These are phyloP conservation scores for Catamblyrhynchus diadema DNA, from an alignment of 2,797 vertebrate genomes.

Conservation along the genomic window DNA sequence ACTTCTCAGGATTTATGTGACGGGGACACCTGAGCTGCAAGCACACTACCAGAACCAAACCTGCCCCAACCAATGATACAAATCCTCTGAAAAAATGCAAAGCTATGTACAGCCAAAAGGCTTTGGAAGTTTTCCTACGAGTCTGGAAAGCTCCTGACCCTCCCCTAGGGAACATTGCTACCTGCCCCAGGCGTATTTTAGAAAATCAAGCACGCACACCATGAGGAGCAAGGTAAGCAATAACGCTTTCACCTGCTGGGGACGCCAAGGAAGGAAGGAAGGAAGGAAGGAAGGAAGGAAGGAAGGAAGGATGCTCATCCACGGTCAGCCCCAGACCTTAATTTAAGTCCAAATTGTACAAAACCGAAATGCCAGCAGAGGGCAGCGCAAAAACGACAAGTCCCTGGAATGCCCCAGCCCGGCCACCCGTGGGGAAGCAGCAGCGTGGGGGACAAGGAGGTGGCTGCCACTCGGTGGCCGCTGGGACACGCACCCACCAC, in stretches of 20 bases:
- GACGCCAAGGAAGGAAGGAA: fast-evolving
- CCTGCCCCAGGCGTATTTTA: fast-evolving
- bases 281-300: fast-evolving
- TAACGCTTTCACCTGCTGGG: too few species aligned
- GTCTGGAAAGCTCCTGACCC: background rate
- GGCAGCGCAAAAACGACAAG: slow-evolving; percentile 11
- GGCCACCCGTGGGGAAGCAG: background rate
- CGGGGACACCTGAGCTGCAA: background rate
- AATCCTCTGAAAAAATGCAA: background rate
- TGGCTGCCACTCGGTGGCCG: fast-evolving
- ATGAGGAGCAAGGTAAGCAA: fast-evolving
- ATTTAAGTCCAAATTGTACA: background rate
- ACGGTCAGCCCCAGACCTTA: background rate
- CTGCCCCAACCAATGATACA: fast-evolving
- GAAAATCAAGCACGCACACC: background rate
- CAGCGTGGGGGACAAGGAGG: background rate
- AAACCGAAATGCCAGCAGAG: background rate
- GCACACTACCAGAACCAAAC: background rate
- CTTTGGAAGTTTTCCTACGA: fast-evolving
- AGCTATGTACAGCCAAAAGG: fast-evolving
- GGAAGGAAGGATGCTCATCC: fast-evolving
- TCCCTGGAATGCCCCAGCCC: background rate
- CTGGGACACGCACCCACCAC: fast-evolving
- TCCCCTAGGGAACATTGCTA: background rate
- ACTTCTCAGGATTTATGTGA: background rate